Conservation (phyloP, 2,797 vertebrate genomes). For the Phoxinus dragarum region DNA sequence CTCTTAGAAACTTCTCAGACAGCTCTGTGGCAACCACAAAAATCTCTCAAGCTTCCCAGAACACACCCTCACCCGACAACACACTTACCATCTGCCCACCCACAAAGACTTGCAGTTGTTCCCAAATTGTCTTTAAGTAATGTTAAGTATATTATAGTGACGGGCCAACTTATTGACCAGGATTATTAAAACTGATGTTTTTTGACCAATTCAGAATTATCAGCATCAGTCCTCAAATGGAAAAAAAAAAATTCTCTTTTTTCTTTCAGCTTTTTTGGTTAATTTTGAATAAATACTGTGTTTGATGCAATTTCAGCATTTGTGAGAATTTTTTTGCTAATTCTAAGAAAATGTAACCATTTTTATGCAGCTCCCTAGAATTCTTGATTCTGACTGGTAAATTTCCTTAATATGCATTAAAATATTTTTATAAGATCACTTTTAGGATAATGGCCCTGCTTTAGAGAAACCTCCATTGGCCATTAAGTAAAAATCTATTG, state of each 20-base stretch:
- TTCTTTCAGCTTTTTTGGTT: background rate
- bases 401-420: background rate
- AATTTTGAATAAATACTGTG: background rate
- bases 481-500: background rate
- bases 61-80: slow-evolving; percentile 52
- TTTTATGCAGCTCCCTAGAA: background rate
- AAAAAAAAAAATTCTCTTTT: background rate
- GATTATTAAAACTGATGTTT: background rate
- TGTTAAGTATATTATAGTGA: background rate
- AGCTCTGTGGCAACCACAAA: slow-evolving; percentile 52
- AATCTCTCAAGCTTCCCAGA: slow-evolving; percentile 52
- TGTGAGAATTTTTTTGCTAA: background rate
- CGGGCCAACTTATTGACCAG: background rate
- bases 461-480: background rate
- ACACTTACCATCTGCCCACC: slow-evolving; percentile 57
- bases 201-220: background rate
- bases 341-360: background rate
- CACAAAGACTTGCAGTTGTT: slow-evolving; percentile 60
- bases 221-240: background rate
- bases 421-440: background rate
- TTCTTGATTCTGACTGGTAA: background rate
- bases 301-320: background rate
- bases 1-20: slow-evolving; percentile 53
- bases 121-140: slow-evolving; percentile 26
- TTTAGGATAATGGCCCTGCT: background rate